Percentiles rank a stretch among this genome's conserved stretches.
phyloP scores from a whole-genome alignment of 2,888 invertebrate genomes.

The Hydriomena furcata region DNA sequence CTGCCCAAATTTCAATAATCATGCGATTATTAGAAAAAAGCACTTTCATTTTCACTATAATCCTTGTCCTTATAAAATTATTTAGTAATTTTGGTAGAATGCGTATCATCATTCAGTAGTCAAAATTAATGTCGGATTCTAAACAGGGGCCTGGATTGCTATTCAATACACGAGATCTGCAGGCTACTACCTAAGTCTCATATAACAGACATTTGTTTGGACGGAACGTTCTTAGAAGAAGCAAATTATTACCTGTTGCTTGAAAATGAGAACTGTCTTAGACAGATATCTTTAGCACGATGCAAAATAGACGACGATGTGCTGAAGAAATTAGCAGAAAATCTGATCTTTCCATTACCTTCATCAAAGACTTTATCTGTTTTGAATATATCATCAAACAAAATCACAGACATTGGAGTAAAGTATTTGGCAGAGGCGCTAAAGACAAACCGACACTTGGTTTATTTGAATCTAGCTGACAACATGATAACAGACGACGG shows the following conservation, averaged over 20 bases:
- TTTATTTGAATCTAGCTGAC: conserved; percentile 57
- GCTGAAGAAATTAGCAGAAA: conserved; percentile 45
- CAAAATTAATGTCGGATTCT: no score
- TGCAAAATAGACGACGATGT: conserved; percentile 54
- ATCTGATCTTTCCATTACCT: conserved; percentile 41
- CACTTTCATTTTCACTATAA: no score
- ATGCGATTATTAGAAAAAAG: no score
- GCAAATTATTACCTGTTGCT: conserved; percentile 54
- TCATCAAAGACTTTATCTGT: conserved; percentile 48
- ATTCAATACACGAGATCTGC: conserved; percentile 49
- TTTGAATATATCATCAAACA: conserved; percentile 60
- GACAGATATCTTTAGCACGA: conserved; percentile 52
- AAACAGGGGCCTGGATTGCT: conserved; percentile 42
- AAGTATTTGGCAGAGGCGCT: conserved; percentile 47
- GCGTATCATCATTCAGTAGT: no score
- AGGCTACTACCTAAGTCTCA: conserved; percentile 45
- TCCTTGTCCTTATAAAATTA: no score
- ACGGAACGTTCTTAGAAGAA: conserved; percentile 43
- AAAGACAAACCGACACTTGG: conserved; percentile 52
- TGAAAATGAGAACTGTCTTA: conserved; percentile 38
- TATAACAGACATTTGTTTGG: conserved; percentile 60
- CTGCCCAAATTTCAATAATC: no score
- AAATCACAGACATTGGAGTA: conserved; percentile 56
- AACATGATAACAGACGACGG: conserved; percentile 59
- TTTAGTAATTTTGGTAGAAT: no score